Evolutionary conservation across 2,797 vertebrate species (phyloP), one percentile per base, ranked within the genome.

Genomic region (Tolypeutes matacus): DNA sequence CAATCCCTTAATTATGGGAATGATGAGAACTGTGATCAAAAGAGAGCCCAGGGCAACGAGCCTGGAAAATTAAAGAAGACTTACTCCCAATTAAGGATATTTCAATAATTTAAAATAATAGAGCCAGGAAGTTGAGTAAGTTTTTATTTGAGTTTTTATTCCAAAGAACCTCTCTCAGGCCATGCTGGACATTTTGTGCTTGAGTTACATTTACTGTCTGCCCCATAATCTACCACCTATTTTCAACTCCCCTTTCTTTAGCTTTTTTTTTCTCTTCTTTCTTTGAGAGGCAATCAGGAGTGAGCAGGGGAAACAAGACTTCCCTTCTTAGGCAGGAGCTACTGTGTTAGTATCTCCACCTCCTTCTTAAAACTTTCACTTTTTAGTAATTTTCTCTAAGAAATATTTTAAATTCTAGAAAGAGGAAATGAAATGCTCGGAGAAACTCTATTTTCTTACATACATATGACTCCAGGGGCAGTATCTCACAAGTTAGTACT

Each of bases 351-450:
- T 27, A 69, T 64, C n/a, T 49, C 12, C 11, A 91, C 51, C 36
- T 89, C 14, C 84, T 64, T 29, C 49, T 87, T 96, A 18, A 93
- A 90, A 94, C n/a, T 90, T 92, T 29, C 34, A 72, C 46, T 73
- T 49, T 53, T 12, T 39, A 91, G 65, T 75, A 87, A 75, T 64
- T 53, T 88, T 93, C 5, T 72, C 18, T 87, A 89, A 82, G 58
- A 86, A 81, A 58, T 77, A 91, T 65, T 91, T 94, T 69, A 23
- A 78, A 91, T 89, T 53, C 29, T 12, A 92, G 58, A 96, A 86
- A 27, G 67, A 93, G 81, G 87, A 64, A 97, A 94, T 77, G 9
- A 92, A 96, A 96, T 21, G 1, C 86, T 86, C 67, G 49, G 36
- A 11, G 76, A 75, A 53, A 78, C 91, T 81, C 27, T 86, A 0